These are phyloP conservation scores for Caenorhabditis brenneri DNA, from an alignment of 1,140 invertebrate species.

Conservation along the genomic window DNA sequence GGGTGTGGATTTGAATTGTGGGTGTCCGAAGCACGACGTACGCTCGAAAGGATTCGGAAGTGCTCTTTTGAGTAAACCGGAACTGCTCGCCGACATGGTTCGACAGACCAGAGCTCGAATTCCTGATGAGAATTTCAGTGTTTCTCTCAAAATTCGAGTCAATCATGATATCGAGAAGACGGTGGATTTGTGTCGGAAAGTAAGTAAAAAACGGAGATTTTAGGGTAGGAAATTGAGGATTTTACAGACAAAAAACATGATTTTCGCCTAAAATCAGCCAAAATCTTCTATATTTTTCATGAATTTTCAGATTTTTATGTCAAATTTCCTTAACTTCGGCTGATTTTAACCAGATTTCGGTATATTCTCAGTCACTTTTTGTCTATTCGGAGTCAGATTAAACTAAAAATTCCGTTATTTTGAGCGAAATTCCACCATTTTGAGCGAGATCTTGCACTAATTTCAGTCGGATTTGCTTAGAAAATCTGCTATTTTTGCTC, in stretches of 20 bases:
- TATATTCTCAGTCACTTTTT: background rate
- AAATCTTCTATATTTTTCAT: too few species aligned
- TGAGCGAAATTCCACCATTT: background rate
- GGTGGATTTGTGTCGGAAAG: conserved; percentile 78
- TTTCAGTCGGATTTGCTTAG: too few species aligned
- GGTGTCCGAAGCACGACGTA: conserved; percentile 85
- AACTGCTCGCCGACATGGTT: conserved; percentile 76
- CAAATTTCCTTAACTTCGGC: too few species aligned
- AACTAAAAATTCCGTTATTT: too few species aligned
- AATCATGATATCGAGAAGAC: conserved; percentile 73
- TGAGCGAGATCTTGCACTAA: too few species aligned
- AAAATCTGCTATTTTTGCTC: background rate
- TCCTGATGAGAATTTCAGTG: conserved; percentile 42
- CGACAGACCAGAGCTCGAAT: conserved; percentile 52
- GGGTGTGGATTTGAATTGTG: conserved; percentile 93
- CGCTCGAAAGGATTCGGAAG: conserved; percentile 88
- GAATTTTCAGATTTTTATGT: background rate
- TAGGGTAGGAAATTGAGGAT: background rate
- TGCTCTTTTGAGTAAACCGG: conserved; percentile 82
- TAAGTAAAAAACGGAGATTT: too few species aligned
- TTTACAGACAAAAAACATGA: background rate
- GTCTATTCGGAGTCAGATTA: background rate
- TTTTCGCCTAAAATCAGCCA: background rate
- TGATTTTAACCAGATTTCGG: too few species aligned
- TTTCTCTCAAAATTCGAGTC: conserved; percentile 54